Evolutionary conservation across 2,888 invertebrate genomes (phyloP).

Genomic region (Tenthredo scrophulariae): DNA sequence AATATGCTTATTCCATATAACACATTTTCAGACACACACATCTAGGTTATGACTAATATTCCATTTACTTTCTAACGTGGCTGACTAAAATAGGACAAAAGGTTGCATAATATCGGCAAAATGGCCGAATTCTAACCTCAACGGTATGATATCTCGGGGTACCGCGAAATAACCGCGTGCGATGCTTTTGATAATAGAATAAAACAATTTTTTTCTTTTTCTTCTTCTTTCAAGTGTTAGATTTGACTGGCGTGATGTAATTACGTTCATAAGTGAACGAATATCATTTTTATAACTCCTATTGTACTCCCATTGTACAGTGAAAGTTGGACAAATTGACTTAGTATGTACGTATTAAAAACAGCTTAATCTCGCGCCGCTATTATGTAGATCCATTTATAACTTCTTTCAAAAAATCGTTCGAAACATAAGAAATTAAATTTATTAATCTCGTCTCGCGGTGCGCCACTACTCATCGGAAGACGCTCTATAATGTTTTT

Average conservation of each 20-base stretch:
- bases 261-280: neutral
- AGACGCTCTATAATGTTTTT: constrained; percentile 25
- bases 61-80: constrained; percentile 39
- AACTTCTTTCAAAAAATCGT: neutral
- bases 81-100: constrained; percentile 44
- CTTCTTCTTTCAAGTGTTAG: neutral
- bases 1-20: neutral
- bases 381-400: neutral
- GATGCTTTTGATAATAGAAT: neutral
- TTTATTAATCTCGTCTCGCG: neutral
- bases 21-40: neutral
- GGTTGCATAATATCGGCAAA: constrained; percentile 40
- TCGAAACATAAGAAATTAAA: neutral
- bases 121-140: constrained; percentile 49
- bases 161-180: neutral
- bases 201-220: neutral
- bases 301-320: neutral
- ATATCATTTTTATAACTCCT: neutral
- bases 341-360: neutral
- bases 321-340: constrained; percentile 8
- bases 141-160: neutral
- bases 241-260: neutral
- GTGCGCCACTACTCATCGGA: too few relatives aligned
- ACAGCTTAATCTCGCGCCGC: neutral
- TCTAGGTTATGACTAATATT: constrained; percentile 15